Base-by-base conservation (phyloP, 2,797 vertebrate genomes). In the Poeciliopsis presidionis region DNA sequence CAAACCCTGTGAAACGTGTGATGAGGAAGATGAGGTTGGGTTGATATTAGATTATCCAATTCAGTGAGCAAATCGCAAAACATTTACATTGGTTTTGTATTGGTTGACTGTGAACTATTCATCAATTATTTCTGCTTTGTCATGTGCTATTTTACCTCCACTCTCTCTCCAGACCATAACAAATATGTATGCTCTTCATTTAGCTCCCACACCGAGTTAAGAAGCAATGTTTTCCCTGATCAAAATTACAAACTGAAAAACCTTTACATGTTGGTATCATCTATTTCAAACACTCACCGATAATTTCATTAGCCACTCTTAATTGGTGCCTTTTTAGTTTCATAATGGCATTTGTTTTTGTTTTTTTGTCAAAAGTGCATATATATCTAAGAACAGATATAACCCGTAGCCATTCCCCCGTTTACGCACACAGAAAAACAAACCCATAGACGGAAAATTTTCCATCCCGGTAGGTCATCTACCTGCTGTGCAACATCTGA, bases 401-500 rank as follows among this genome's bases (percentile, higher is more conserved):
- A 7, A 18, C 14, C 14, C 30, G 11, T 2, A 36, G 16, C 33
- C 30, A 63, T 9, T 11, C 30, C 33, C 61, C 7, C 33, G 16
- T 20, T 33, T 33, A 46, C 22, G 39, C 77, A 69, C 70, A 77
- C 61, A 67, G 25, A 8, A 8, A 36, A 47, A 51, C 36, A 49
- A 30, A 70, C 71, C 30, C 7, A 51, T 45, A 78, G 59, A 78
- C 57, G 47, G 11, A 71, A 43, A n/a, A 74, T n/a, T 76, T 77
- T 81, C 73, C 75, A 53, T 81, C 22, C 30, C 73, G 79, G 63
- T 74, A 76, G 86, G 87, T 90, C 88, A 81, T 77, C 72, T 73
- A 73, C 83, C 83, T 86, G 81, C 87, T 90, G 63, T 82, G 81
- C 72, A 81, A 39, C 79, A 76, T 86, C 78, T 76, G 81, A 88